Percentiles rank a stretch among this genome's conserved stretches.
These are phyloP conservation scores for Novumbra hubbsi DNA, from an alignment of 2,797 vertebrate genomes.

Conservation along the genomic window DNA sequence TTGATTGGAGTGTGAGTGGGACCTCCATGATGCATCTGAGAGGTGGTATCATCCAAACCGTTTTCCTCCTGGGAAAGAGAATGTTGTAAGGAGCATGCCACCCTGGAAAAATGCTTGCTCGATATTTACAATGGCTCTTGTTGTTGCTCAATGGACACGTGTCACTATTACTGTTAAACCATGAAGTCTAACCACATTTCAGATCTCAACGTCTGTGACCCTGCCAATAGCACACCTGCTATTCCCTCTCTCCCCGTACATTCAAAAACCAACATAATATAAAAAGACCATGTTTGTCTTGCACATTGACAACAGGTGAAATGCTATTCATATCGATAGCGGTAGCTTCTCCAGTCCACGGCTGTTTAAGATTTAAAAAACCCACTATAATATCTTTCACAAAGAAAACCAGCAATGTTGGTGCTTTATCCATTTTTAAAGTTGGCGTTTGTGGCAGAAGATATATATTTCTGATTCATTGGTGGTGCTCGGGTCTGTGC, in stretches of 20 bases:
- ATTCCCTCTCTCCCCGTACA: not conserved
- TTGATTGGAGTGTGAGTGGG: constrained; percentile 49
- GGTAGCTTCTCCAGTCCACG: not conserved
- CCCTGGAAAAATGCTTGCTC: not conserved
- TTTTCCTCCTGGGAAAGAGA: constrained; percentile 14
- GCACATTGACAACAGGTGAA: too few species aligned
- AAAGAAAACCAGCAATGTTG: not conserved
- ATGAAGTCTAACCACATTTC: not conserved
- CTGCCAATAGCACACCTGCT: not conserved
- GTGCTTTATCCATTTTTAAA: not conserved
- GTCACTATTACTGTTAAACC: not conserved
- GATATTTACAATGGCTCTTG: not conserved
- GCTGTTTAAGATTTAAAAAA: not conserved
- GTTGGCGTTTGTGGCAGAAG: not conserved
- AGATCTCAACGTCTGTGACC: not conserved
- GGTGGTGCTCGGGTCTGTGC: constrained; percentile 3
- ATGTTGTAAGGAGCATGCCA: not conserved
- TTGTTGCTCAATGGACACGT: not conserved
- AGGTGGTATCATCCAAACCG: constrained; percentile 39
- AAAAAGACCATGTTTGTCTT: too few species aligned
- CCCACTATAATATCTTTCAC: not conserved
- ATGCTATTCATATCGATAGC: not conserved
- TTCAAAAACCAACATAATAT: not conserved
- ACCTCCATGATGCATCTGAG: constrained; percentile 27
- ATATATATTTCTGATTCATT: not conserved